Evolutionary conservation across 2,113 vertebrate species (phyloP), one percentile per base, ranked within the genome.

Genomic region (Hymenochirus boettgeri): DNA sequence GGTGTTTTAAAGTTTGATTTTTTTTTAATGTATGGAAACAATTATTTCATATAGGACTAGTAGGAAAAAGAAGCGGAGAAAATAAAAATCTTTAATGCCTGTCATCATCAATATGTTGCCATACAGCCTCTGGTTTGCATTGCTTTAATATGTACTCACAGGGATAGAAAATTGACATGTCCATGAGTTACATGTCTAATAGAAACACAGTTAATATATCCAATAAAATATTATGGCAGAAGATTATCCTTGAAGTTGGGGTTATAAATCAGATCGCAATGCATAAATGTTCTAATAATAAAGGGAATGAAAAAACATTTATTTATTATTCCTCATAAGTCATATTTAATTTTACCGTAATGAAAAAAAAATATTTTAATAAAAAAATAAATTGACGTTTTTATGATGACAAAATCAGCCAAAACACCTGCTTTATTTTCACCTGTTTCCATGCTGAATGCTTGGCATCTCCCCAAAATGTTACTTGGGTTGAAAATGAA

Each of bases 251-350:
- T 23, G 21, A 21, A 48, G 18, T 19, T 5, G 9, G 3, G 39
- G 39, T n/a, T 12, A 12, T 48, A 48, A 48, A 48, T 48, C 46
- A 48, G 18, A 48, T 48, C 46, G 7, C 8, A 48, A 21, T 13
- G 22, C 7, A 10, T 48, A 48, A 48, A 48, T 21, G 46, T 31
- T 31, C 26, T n/a, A 25, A 55, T 31, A 29, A 26, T 53, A 53
- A 3, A 53, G 51, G 13, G 24, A 53, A 19, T 26, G 26, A 55
- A 31, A n/a, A n/a, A 10, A 7, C 15, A n/a, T 55, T 11, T 10
- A 55, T 55, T 55, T 31, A 18, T 27, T 55, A 55, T 55, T 55
- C 26, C 52, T 19, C 17, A 29, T 55, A 55, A 55, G 52, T 55
- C 52, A 55, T n/a, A 55, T 55, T 55, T 55, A 29, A 55, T 55